Evolutionary conservation across 2,888 invertebrate genomes (phyloP), one percentile per base, ranked within the genome.

Genomic region (Dryomyza anilis): DNA sequence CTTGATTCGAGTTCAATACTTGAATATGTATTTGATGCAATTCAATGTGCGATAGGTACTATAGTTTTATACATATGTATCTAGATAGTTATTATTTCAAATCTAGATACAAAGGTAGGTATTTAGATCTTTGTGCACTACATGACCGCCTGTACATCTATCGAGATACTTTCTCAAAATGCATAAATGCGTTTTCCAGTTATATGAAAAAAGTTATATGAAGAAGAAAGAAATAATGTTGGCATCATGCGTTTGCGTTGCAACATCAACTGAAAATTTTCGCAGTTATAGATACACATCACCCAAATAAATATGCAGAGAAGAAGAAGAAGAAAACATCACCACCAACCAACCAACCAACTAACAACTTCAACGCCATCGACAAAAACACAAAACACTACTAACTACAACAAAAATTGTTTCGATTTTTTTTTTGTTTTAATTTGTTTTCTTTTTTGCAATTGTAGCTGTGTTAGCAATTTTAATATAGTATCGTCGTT

Each of bases 241-340:
- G 43, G 7, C 43, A 43, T 6, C 43, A 43, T 43, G 12, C 12
- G 33, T 33, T 16, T 3, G n/a, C 8, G 43, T 16, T 16, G 43
- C 43, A 43, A 43, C 50, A 29, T 7, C 25, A 7, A 25, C 23
- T 14, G 8, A 27, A 27, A 14, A 36, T 56, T 36, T 56, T 56
- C 36, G 29, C 63, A 56, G 33, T 56, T 63, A 57, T 63, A 52
- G 52, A 59, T 59, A 59, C 59, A 59, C 58, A 58, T 59, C 58
- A 64, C 52, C 64, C 23, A 58, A 64, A 58, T 64, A 57, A 50
- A n/a, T n/a, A n/a, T n/a, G n/a, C 50, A 50, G 48, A 21, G 55
- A 57, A 33, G 36, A 19, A 19, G 43, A 46, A 46, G 63, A 57
- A 63, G 64, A 64, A 64, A 64, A 53, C 58, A 59, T 59, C 43